Conservation (phyloP, 1,140 invertebrate species). For the Psix sp. region DNA sequence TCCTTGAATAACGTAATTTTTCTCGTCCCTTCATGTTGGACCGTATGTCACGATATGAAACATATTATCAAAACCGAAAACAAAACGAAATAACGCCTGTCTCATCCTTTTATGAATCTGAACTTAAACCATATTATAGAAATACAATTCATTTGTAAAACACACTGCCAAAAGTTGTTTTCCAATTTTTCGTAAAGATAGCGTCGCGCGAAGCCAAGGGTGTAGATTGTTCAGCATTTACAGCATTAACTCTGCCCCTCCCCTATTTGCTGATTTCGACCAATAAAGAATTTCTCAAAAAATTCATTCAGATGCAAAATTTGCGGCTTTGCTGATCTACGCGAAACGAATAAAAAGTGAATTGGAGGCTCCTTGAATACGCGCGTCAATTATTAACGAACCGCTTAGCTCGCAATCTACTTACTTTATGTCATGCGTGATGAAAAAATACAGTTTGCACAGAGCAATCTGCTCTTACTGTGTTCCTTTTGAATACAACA, state of each 20-base stretch:
- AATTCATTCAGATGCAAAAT: too few relatives aligned
- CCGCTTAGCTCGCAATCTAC: conserved; percentile 1
- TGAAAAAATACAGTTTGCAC: conserved; percentile 4
- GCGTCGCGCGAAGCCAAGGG: too few relatives aligned
- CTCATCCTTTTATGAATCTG: conserved; percentile 19
- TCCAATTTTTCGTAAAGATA: conserved; percentile 11
- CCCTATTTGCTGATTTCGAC: too few relatives aligned
- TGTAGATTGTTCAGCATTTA: too few relatives aligned
- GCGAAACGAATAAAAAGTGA: conserved; percentile 4
- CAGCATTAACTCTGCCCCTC: too few relatives aligned
- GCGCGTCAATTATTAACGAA: conserved; percentile 3
- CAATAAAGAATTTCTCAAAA: too few relatives aligned
- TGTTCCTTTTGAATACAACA: too few relatives aligned
- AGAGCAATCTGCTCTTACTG: too few relatives aligned
- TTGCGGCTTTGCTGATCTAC: too few relatives aligned
- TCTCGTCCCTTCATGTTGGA: conserved; percentile 32
- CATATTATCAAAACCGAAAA: conserved; percentile 12
- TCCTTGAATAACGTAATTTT: conserved; percentile 55
- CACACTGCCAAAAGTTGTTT: conserved; percentile 3
- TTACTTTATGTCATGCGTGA: background rate
- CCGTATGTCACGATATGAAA: conserved; percentile 35
- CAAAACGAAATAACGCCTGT: conserved; percentile 16
- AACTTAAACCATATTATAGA: conserved; percentile 21
- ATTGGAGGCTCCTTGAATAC: background rate
- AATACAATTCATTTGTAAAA: conserved; percentile 6